These are phyloP conservation scores for Sinelater perroti DNA, from an alignment of 2,888 invertebrate genomes.

Conservation along the genomic window DNA sequence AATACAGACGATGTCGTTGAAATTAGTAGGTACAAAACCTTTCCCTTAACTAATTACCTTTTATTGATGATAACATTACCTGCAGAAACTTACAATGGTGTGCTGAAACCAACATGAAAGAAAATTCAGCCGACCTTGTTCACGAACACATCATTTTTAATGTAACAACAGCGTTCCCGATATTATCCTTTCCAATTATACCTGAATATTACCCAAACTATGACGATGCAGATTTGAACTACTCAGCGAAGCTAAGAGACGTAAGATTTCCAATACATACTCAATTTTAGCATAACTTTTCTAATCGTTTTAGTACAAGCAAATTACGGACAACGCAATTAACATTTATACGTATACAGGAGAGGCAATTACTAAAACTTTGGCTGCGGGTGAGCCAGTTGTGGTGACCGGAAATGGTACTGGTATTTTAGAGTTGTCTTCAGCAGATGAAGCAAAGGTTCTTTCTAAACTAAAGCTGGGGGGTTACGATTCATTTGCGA, in stretches of 20 bases:
- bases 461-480: conserved; percentile 2
- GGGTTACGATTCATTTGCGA: neutral
- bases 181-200: neutral
- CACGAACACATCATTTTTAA: neutral
- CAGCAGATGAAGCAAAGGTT: neutral
- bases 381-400: conserved; percentile 13
- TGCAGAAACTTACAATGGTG: conserved; percentile 11
- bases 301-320: conserved; percentile 16
- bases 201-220: conserved; percentile 28
- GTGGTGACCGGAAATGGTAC: neutral
- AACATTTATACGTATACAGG: neutral
- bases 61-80: neutral
- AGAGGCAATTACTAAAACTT: conserved; percentile 6
- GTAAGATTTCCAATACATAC: neutral
- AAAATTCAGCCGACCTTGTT: neutral
- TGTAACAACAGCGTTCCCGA: conserved; percentile 1
- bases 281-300: neutral
- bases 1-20: neutral
- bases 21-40: neutral
- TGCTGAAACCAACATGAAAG: conserved; percentile 4
- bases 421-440: neutral
- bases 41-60: neutral
- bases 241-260: conserved; percentile 4
- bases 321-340: conserved; percentile 16
- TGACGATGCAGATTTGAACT: conserved; percentile 19